phyloP scores from a whole-genome alignment of 2,888 invertebrate species.

The Pseudococcus jackbeardsleyi region DNA sequence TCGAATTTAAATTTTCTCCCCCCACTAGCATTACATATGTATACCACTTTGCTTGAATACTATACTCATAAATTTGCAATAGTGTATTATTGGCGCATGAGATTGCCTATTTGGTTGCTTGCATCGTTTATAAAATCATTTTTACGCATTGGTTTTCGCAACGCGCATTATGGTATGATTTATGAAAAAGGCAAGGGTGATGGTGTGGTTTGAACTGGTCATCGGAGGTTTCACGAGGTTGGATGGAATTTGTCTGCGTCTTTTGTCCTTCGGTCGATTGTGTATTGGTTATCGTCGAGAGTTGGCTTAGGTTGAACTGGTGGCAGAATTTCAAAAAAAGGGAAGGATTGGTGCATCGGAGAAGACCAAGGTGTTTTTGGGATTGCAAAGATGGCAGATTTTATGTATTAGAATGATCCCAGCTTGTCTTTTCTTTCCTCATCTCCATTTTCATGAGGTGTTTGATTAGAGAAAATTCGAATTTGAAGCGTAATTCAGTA shows the following conservation, averaged over 20 bases:
- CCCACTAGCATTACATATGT: not conserved
- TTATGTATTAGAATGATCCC: too few relatives aligned
- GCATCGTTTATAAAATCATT: not conserved
- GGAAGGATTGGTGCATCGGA: too few relatives aligned
- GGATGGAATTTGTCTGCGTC: not conserved
- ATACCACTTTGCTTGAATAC: not conserved
- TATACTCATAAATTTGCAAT: not conserved
- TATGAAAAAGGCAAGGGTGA: not conserved
- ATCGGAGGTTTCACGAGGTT: not conserved
- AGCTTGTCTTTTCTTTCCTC: too few relatives aligned
- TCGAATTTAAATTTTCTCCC: not conserved
- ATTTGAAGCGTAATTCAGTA: too few relatives aligned
- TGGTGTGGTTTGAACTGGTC: not conserved
- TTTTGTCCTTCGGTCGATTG: too few relatives aligned
- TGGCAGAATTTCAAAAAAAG: too few relatives aligned
- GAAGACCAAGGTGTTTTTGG: too few relatives aligned
- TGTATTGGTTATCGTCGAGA: too few relatives aligned
- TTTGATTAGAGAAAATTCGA: too few relatives aligned
- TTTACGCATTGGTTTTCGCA: not conserved
- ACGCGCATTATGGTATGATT: not conserved
- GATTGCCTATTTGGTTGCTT: slow-evolving; percentile 15
- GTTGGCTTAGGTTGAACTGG: too few relatives aligned
- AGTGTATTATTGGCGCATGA: not conserved
- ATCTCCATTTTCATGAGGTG: too few relatives aligned
- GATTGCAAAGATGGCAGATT: too few relatives aligned